Evolutionary conservation across 1,140 invertebrate genomes (phyloP).

Genomic region (Protaetia brevitarsis): DNA sequence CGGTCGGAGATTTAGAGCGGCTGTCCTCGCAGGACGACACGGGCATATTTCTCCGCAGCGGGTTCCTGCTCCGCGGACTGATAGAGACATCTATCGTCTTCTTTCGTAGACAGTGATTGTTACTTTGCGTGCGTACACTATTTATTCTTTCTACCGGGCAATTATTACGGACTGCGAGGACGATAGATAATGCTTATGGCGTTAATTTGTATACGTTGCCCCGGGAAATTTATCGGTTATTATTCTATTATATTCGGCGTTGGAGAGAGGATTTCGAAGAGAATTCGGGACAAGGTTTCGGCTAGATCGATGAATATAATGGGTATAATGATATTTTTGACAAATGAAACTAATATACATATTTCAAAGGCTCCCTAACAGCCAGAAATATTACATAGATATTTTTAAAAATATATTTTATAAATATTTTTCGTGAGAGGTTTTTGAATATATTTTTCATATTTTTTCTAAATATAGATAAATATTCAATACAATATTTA

Average conservation of each 20-base stretch:
- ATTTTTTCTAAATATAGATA: no score
- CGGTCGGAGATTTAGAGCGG: conserved; percentile 26
- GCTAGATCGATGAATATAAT: no score
- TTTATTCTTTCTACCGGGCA: conserved; percentile 9
- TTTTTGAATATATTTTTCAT: no score
- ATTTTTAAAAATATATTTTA: no score
- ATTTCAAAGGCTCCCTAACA: no score
- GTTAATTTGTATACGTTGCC: conserved; percentile 11
- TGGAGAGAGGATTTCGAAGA: neutral
- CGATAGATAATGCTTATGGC: conserved; percentile 6
- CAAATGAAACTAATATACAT: no score
- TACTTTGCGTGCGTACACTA: conserved; percentile 12
- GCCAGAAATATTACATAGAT: no score
- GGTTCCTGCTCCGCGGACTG: conserved; percentile 2
- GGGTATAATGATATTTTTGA: no score
- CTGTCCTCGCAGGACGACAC: conserved; percentile 23
- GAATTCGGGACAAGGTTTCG: no score
- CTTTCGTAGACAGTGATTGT: conserved; percentile 13
- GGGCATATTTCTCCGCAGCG: conserved; percentile 25
- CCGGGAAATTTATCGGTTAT: neutral
- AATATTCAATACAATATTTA: no score
- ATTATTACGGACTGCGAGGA: neutral
- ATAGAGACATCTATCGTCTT: conserved; percentile 20
- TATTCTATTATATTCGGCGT: conserved; percentile 2
- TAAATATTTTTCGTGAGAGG: no score